A percentile compares a stretch with the other conserved stretches of the same genome.
These are phyloP conservation scores for Branchipolynoe longqiensis DNA, from an alignment of 2,888 invertebrate species.

Conservation along the genomic window DNA sequence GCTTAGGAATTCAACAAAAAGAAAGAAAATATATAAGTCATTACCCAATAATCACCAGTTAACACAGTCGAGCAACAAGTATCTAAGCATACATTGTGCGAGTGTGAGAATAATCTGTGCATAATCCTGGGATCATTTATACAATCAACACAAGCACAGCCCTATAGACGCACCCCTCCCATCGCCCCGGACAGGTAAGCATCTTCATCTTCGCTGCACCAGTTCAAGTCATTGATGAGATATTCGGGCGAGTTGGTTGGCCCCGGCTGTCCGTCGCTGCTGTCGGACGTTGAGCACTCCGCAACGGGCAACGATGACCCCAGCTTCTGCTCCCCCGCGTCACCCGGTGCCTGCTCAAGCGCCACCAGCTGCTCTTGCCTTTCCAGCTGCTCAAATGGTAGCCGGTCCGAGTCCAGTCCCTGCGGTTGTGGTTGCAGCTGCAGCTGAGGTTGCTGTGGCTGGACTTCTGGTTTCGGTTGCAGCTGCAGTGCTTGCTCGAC, in stretches of 20 bases:
- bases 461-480: neutral
- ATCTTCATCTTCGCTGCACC: constrained; percentile 69
- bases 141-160: no score
- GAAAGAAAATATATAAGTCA: no score
- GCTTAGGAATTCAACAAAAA: no score
- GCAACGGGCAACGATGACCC: neutral
- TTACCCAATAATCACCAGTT: no score
- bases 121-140: constrained; percentile 6
- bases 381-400: neutral
- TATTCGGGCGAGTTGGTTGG: constrained; percentile 59
- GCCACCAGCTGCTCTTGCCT: no score
- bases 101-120: neutral
- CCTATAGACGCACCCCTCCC: constrained; percentile 71
- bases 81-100: neutral
- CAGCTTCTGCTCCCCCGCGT: neutral
- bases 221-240: constrained; percentile 62
- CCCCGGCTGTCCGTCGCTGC: neutral
- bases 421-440: neutral
- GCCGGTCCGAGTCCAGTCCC: neutral
- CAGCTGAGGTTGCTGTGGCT: constrained; percentile 30
- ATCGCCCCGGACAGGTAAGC: constrained; percentile 72
- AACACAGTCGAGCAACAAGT: no score
- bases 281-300: neutral
- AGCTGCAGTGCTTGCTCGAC: neutral
- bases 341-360: no score